phyloP scores from a whole-genome alignment of 2,888 invertebrate species.

The Phyllotreta striolata region DNA sequence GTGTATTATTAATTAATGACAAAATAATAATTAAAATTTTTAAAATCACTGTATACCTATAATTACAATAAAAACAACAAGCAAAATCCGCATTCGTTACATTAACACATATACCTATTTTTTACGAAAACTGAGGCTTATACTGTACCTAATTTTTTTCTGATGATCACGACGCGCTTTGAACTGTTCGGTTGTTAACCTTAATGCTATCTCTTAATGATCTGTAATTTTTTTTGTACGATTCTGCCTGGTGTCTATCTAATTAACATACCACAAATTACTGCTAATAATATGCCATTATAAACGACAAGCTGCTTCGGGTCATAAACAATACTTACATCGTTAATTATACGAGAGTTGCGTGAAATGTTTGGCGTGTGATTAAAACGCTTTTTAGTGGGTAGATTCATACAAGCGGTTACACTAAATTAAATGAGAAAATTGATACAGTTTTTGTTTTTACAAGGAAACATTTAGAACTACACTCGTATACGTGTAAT shows the following conservation, averaged over 20 bases:
- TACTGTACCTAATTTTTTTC: conserved; percentile 8
- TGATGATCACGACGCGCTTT: conserved; percentile 5
- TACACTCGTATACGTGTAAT: too few relatives aligned
- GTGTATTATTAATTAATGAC: not conserved
- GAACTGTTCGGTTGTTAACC: conserved; percentile 15
- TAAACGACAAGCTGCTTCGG: conserved; percentile 35
- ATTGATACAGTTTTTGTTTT: too few relatives aligned
- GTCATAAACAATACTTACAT: conserved; percentile 33
- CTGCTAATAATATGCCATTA: conserved; percentile 41
- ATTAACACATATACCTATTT: too few relatives aligned
- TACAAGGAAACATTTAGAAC: too few relatives aligned
- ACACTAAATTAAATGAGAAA: too few relatives aligned
- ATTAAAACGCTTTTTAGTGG: too few relatives aligned
- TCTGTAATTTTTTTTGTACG: conserved; percentile 11
- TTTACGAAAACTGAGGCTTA: too few relatives aligned
- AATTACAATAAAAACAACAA: too few relatives aligned
- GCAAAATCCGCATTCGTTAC: too few relatives aligned
- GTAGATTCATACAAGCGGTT: too few relatives aligned
- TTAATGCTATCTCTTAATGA: conserved; percentile 24
- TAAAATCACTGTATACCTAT: not conserved
- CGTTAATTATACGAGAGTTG: conserved; percentile 1
- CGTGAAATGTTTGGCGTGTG: too few relatives aligned
- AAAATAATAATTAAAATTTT: not conserved
- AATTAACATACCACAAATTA: conserved; percentile 45
- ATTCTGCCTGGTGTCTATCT: conserved; percentile 21